Evolutionary conservation across 2,797 vertebrate genomes (phyloP).

Genomic region (Hoplostethus atlanticus): DNA sequence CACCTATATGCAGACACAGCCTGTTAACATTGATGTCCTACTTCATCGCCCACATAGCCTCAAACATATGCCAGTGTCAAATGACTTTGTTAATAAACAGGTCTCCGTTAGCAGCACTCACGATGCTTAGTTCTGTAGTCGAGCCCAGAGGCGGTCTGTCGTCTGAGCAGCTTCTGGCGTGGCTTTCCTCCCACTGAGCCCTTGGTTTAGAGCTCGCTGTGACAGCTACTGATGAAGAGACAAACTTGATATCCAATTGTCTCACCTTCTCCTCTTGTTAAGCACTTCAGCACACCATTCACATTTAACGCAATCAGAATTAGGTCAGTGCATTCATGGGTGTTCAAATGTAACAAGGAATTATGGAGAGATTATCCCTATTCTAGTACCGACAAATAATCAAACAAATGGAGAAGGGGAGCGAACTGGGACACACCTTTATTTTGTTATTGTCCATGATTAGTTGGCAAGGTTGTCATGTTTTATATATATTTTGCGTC

Average conservation of each 20-base stretch:
- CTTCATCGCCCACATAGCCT: conserved; percentile 47
- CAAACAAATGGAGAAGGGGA: conserved; percentile 20
- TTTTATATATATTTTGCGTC: conserved; percentile 2
- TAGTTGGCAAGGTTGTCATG: conserved; percentile 10
- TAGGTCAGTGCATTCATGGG: conserved; percentile 10
- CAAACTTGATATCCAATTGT: neutral
- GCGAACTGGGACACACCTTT: conserved; percentile 21
- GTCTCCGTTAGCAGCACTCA: conserved; percentile 40
- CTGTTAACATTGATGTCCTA: conserved; percentile 32
- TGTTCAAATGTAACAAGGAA: conserved; percentile 10
- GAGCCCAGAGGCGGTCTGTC: conserved; percentile 30
- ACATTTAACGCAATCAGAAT: conserved; percentile 28
- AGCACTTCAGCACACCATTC: conserved; percentile 7
- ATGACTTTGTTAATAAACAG: conserved; percentile 61
- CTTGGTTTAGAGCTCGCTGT: conserved; percentile 1
- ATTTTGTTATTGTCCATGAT: conserved; percentile 25
- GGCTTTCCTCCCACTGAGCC: conserved; percentile 23
- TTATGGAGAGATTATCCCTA: conserved; percentile 7
- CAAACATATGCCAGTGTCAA: conserved; percentile 53
- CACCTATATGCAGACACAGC: conserved; percentile 12
- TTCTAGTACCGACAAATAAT: conserved; percentile 21
- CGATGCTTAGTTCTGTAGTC: conserved; percentile 27
- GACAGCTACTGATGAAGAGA: conserved; percentile 30
- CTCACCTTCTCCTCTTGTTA: conserved; percentile 1
- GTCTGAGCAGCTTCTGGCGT: conserved; percentile 17